These are phyloP conservation scores for Nycticebus coucang DNA, from an alignment of 2,113 vertebrate genomes.

Conservation along the genomic window DNA sequence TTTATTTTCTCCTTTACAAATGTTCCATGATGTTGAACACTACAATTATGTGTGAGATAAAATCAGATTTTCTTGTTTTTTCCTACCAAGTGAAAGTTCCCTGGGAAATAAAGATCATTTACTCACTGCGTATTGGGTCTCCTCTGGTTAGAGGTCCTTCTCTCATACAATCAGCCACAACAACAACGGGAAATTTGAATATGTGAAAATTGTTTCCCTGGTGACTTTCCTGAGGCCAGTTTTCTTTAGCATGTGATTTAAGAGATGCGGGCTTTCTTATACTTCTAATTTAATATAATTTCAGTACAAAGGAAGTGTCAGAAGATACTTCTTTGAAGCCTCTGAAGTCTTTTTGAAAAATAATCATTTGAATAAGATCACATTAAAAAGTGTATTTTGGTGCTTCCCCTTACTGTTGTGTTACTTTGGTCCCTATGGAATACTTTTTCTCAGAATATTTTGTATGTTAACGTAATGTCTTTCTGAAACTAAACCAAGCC, in stretches of 20 bases:
- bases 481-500: not conserved
- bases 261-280: not conserved
- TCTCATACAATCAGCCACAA: not conserved
- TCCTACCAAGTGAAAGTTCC: not conserved
- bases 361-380: not conserved
- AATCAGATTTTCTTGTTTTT: not conserved
- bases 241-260: not conserved
- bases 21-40: not conserved
- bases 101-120: not conserved
- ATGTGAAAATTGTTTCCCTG: not conserved
- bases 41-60: not conserved
- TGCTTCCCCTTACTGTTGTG: not conserved
- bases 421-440: not conserved
- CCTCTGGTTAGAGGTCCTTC: not conserved
- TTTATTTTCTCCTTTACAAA: not conserved
- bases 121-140: not conserved
- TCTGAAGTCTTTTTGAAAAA: conserved; percentile 40
- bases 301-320: not conserved
- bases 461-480: not conserved
- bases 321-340: not conserved
- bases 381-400: not conserved
- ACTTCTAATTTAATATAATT: conserved; percentile 13
- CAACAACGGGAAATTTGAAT: not conserved
- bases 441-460: conserved; percentile 10
- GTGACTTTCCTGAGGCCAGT: not conserved